phyloP scores from a whole-genome alignment of 2,888 invertebrate genomes.

The Pollenia griseotomentosa region DNA sequence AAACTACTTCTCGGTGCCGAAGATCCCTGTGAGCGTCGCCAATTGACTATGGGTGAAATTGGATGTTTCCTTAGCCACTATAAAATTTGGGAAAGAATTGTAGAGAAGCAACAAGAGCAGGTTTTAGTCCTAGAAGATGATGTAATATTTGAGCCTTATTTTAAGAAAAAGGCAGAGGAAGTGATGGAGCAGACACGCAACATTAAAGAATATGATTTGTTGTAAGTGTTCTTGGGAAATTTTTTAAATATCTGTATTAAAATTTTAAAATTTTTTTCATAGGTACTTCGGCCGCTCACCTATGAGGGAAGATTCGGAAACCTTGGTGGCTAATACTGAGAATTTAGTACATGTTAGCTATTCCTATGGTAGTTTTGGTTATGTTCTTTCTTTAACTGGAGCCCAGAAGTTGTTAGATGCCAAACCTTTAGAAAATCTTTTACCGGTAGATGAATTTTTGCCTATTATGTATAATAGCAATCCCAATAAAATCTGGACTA shows the following conservation, averaged over 20 bases:
- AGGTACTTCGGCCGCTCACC: constrained; percentile 98
- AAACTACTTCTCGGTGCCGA: constrained; percentile 91
- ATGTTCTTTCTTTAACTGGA: constrained; percentile 91
- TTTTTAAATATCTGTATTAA: neutral
- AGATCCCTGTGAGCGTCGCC: constrained; percentile 95
- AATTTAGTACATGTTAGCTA: constrained; percentile 92
- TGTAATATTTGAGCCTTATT: constrained; percentile 95
- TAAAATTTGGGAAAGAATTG: constrained; percentile 91
- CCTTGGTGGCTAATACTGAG: constrained; percentile 88
- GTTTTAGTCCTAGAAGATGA: constrained; percentile 97
- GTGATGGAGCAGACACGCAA: constrained; percentile 84
- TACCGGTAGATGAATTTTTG: constrained; percentile 98
- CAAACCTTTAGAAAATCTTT: constrained; percentile 91
- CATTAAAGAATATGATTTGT: constrained; percentile 92
- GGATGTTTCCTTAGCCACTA: constrained; percentile 99
- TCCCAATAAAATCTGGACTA: constrained; percentile 92
- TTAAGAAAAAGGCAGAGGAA: constrained; percentile 84
- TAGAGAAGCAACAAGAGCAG: constrained; percentile 85
- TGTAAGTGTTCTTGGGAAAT: constrained; percentile 87
- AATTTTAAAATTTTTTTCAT: constrained; percentile 63
- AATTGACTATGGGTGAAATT: constrained; percentile 98
- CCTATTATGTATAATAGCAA: constrained; percentile 97
- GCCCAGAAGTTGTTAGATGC: constrained; percentile 92
- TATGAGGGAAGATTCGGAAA: constrained; percentile 89
- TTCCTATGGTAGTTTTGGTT: constrained; percentile 99